Evolutionary conservation across 2,888 invertebrate species (phyloP), one percentile per base, ranked within the genome.

Genomic region (Lepidochrysops patricia): DNA sequence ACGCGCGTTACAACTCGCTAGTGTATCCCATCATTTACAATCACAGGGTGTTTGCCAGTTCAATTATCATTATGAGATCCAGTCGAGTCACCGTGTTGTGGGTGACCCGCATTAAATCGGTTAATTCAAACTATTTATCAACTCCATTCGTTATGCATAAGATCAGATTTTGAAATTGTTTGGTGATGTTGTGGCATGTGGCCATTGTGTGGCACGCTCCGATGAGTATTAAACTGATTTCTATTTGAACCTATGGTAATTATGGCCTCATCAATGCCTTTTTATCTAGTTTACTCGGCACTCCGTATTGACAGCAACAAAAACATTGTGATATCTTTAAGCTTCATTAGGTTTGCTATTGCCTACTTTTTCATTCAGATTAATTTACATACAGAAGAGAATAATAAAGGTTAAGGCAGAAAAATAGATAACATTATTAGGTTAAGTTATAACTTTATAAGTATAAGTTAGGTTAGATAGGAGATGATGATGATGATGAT

Each of bases 101-200:
- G 85, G 86, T 88, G 89, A 89, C 89, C 89, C 89, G 89, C 85
- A 88, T 88, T 88, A 87, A 87, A 89, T 89, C 88, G 88, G 89
- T 89, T 86, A 88, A 88, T 89, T 88, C 85, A 82, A 86, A 87
- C 85, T 86, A 87, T 88, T 89, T 89, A 88, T 89, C 87, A 83
- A 84, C 80, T 80, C 80, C 76, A 85, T 85, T 85, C 85, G 85
- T 84, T 86, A 88, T 85, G 88, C 86, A 84, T 86, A 84, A 82
- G 84, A 85, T 85, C 84, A 80, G 84, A 88, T 86, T 86, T 84
- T 79, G 83, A 84, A 83, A 85, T 83, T 85, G 84, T 87, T 86
- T 86, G 85, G 86, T 84, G 80, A 80, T 88, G 86, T 87, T 87
- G 77, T 85, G 84, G 83, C 83, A 75, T 82, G 74, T 69, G 75